Base-by-base conservation (phyloP, 1,140 invertebrate genomes). In the Solen grandis region DNA sequence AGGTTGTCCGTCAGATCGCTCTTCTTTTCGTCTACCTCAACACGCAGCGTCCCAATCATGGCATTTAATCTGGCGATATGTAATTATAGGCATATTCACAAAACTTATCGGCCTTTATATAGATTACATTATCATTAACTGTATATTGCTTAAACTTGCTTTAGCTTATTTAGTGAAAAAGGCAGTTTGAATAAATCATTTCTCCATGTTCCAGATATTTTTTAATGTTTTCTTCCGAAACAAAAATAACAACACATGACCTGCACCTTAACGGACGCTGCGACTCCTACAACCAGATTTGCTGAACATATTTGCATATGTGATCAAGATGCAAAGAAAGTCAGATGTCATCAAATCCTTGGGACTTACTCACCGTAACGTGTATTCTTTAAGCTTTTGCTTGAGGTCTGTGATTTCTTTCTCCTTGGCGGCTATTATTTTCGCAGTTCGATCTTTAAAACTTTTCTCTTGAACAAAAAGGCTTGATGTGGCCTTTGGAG, bases 381-480 rank as follows among this genome's bases (percentile, higher is more conserved):
- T 54, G 60, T 66, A 35, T 33, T 76, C 60, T 25, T 60, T 63
- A 1, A 76, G 38, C n/a, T 76, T 76, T n/a, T 76, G 74, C 41
- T 76, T 76, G 1, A 76, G 31, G 2, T 55, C 22, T 5, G 66
- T 63, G 13, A 65, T 76, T 31, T 76, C 74, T 55, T 66, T 65
- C 50, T 76, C 74, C 31, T 76, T 76, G 5, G 74, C 35, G 65
- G 65, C 74, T 31, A 76, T 76, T 19, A 76, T 76, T 66, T 76
- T 76, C 41, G 54, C 52, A 33, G 74, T 76, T 50, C 74, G 35
- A 2, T 76, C 74, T 65, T 76, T 76, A 33, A 76, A 76, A 57
- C 60, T 76, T 52, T 76, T 76, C 31, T 76, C 74, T 76, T 76
- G 74, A 60, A 76, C 66, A 31, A 55, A 76, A 19, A 76, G 31